phyloP scores from a whole-genome alignment of 2,797 vertebrate species.

The Eleutherodactylus coqui region DNA sequence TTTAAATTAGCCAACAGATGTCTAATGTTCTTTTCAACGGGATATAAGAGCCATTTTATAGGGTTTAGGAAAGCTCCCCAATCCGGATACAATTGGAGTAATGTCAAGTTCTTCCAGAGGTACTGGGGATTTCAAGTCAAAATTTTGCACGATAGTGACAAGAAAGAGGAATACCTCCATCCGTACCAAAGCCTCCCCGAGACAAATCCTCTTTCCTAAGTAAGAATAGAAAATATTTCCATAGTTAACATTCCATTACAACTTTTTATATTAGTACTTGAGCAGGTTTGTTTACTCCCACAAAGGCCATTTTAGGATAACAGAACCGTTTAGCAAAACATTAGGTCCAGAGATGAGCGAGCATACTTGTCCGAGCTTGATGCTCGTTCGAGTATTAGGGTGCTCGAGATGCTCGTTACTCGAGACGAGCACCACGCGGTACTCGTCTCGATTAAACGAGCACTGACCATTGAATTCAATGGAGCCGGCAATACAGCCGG shows the following conservation, averaged over 20 bases:
- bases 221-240: not conserved
- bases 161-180: slow-evolving; percentile 25
- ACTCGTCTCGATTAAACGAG: too few species aligned
- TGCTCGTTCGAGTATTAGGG: too few species aligned
- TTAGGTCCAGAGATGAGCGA: too few species aligned
- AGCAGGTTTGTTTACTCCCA: not conserved
- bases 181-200: slow-evolving; percentile 12
- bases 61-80: slow-evolving; percentile 21
- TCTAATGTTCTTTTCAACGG: not conserved
- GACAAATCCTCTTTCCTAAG: slow-evolving; percentile 34
- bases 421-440: too few species aligned
- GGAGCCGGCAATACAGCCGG: too few species aligned
- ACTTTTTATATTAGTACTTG: not conserved
- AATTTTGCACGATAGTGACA: slow-evolving; percentile 15
- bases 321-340: too few species aligned
- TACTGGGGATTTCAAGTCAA: slow-evolving; percentile 11
- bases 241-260: not conserved
- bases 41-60: slow-evolving; percentile 27
- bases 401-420: too few species aligned
- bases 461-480: too few species aligned
- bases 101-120: slow-evolving; percentile 19
- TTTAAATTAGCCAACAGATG: too few species aligned
- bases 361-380: too few species aligned
- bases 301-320: too few species aligned
- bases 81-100: slow-evolving; percentile 21